phyloP scores from a whole-genome alignment of 2,113 vertebrate genomes.

The Castor canadensis region DNA sequence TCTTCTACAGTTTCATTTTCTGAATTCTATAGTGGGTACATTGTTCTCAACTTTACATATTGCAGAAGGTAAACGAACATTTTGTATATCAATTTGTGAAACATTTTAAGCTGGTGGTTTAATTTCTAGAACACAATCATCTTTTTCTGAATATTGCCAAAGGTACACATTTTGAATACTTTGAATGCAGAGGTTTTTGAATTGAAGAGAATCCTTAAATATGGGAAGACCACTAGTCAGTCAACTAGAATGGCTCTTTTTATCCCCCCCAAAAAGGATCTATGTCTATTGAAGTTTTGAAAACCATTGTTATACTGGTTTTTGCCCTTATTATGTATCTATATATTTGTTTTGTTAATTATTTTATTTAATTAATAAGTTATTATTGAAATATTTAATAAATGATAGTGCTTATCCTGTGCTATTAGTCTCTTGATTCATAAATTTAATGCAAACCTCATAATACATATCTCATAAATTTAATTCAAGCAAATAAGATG shows the following conservation, averaged over 20 bases:
- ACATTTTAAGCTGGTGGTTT: not conserved
- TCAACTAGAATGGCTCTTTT: not conserved
- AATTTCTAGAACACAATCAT: not conserved
- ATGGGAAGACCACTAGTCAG: not conserved
- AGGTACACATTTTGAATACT: not conserved
- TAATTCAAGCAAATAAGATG: conserved; percentile 5
- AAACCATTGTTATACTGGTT: not conserved
- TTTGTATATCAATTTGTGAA: not conserved
- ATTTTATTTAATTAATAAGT: not conserved
- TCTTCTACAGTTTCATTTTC: not conserved
- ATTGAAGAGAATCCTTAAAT: not conserved
- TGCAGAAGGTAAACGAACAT: not conserved
- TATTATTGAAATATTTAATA: not conserved
- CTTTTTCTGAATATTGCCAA: not conserved
- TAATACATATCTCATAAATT: not conserved
- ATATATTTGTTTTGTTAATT: not conserved
- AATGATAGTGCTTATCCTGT: not conserved
- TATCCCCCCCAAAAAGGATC: too few relatives aligned
- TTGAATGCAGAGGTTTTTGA: not conserved
- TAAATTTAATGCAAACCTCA: not conserved
- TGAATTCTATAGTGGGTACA: not conserved
- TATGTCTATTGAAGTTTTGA: not conserved
- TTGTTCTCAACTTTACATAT: not conserved
- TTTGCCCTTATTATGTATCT: not conserved
- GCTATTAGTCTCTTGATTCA: not conserved